A percentile compares a stretch with the other conserved stretches of the same genome.
phyloP scores from a whole-genome alignment of 2,113 vertebrate genomes.

The Mionectes macconnelli region DNA sequence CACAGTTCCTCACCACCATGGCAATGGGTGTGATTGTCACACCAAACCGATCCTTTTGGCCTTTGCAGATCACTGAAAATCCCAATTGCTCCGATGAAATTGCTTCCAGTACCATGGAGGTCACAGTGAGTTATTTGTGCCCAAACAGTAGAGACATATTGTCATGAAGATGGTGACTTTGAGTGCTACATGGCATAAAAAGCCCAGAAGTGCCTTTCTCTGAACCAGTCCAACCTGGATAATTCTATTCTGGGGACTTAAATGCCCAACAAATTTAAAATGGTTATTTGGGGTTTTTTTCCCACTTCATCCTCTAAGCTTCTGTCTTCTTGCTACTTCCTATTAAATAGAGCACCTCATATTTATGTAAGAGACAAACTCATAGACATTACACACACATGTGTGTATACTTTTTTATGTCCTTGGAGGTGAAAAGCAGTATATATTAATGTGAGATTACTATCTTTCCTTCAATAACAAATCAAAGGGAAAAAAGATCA shows the following conservation, averaged over 20 bases:
- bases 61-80: neutral
- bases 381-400: neutral
- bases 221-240: neutral
- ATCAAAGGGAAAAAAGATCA: slow-evolving; percentile 12
- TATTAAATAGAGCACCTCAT: neutral
- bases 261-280: neutral
- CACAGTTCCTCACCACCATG: neutral
- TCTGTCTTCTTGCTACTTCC: neutral
- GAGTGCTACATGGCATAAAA: neutral
- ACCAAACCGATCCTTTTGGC: neutral
- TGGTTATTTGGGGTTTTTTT: neutral
- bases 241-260: neutral
- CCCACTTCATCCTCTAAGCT: neutral
- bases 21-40: fast-evolving
- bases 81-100: neutral
- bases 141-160: neutral
- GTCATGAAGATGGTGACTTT: neutral
- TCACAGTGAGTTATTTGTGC: neutral
- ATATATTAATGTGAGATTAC: slow-evolving; percentile 19
- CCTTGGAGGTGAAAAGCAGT: neutral
- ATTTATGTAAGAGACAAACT: neutral
- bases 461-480: slow-evolving; percentile 28
- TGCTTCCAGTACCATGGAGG: neutral
- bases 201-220: neutral
- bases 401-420: neutral